Evolutionary conservation across 2,888 invertebrate species (phyloP).

Genomic region (Coelinius sp.): DNA sequence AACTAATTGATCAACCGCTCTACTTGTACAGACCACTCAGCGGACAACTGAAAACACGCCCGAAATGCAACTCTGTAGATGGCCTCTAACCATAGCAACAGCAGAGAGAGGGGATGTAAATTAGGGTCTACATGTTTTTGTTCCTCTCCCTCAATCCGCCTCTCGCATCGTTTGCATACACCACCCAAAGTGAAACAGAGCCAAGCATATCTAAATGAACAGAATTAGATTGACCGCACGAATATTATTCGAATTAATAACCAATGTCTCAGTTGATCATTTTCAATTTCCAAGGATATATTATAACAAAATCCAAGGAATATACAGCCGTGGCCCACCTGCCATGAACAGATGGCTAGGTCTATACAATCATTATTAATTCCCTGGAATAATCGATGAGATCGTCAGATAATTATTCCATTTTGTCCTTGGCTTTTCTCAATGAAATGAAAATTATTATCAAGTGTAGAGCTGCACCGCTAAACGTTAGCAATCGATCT

Average conservation of each 20-base stretch:
- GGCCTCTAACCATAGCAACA: background rate
- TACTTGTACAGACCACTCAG: constrained; percentile 29
- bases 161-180: background rate
- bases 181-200: background rate
- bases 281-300: background rate
- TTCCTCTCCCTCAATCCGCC: background rate
- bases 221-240: background rate
- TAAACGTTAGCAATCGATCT: too few relatives aligned
- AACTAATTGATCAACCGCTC: constrained; percentile 17
- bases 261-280: background rate
- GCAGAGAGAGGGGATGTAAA: constrained; percentile 6
- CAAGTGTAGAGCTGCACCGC: too few relatives aligned
- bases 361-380: too few relatives aligned
- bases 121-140: constrained; percentile 7
- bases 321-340: too few relatives aligned
- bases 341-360: too few relatives aligned
- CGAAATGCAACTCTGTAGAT: background rate
- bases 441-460: too few relatives aligned
- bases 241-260: background rate
- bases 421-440: too few relatives aligned
- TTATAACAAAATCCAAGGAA: too few relatives aligned
- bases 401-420: too few relatives aligned
- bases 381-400: too few relatives aligned
- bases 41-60: background rate
- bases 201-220: background rate